phyloP scores from a whole-genome alignment of 2,888 invertebrate genomes.

The Cyclophora albipunctata region DNA sequence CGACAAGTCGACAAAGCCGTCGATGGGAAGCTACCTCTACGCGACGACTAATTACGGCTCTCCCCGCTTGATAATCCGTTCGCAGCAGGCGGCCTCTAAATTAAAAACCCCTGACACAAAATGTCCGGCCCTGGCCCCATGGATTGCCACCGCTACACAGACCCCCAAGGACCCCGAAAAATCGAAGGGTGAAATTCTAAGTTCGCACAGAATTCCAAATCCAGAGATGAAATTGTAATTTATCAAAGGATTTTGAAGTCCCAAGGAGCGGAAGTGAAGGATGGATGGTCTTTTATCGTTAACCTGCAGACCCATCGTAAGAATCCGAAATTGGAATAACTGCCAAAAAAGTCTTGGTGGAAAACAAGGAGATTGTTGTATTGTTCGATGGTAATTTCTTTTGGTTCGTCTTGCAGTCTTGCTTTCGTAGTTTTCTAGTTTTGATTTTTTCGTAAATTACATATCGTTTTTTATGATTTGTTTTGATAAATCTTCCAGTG shows the following conservation, averaged over 20 bases:
- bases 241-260: slow-evolving; percentile 69
- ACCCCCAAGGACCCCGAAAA: slow-evolving; percentile 29
- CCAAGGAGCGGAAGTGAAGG: slow-evolving; percentile 56
- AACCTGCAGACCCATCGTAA: slow-evolving; percentile 45
- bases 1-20: slow-evolving; percentile 37
- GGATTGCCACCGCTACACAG: slow-evolving; percentile 53
- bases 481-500: too few species aligned
- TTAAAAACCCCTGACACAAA: slow-evolving; percentile 61
- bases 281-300: slow-evolving; percentile 52
- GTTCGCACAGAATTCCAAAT: slow-evolving; percentile 57
- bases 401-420: slow-evolving; percentile 1
- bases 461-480: too few species aligned
- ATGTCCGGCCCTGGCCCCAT: slow-evolving; percentile 45
- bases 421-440: too few species aligned
- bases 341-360: slow-evolving; percentile 24
- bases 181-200: slow-evolving; percentile 48
- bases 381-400: slow-evolving; percentile 18
- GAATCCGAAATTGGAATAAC: slow-evolving; percentile 26
- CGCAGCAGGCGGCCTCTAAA: slow-evolving; percentile 69
- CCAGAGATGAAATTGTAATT: slow-evolving; percentile 72
- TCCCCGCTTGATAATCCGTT: slow-evolving; percentile 62
- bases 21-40: slow-evolving; percentile 39
- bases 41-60: slow-evolving; percentile 63
- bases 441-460: too few species aligned
- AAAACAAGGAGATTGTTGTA: slow-evolving; percentile 21